Evolutionary conservation across 2,113 vertebrate genomes (phyloP).

Genomic region (Strigops habroptila): DNA sequence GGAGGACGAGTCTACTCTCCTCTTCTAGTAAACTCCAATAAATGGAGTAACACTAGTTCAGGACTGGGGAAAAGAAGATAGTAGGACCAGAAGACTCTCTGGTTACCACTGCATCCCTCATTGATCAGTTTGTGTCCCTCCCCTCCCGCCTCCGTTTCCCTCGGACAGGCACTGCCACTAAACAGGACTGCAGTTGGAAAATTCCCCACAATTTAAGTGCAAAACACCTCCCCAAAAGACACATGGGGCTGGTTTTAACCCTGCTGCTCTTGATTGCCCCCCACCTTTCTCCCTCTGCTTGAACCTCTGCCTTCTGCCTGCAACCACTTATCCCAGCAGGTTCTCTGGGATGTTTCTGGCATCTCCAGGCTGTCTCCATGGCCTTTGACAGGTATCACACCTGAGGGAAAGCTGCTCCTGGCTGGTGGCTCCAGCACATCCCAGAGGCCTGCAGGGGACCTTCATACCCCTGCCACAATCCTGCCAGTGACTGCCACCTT

Average conservation of each 20-base stretch:
- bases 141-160: background rate
- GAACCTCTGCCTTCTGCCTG: background rate
- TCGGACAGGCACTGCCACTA: background rate
- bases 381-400: background rate
- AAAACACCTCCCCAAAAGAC: background rate
- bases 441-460: background rate
- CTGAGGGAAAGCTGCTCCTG: background rate
- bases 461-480: background rate
- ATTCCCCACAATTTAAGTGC: background rate
- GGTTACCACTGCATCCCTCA: background rate
- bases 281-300: fast-evolving
- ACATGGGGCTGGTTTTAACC: background rate
- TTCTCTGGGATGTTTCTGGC: background rate
- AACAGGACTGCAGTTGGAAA: background rate
- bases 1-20: background rate
- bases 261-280: fast-evolving
- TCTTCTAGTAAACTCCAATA: background rate
- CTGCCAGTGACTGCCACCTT: background rate
- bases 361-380: background rate
- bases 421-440: background rate
- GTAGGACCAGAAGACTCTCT: background rate
- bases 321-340: background rate
- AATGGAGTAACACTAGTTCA: fast-evolving
- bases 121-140: background rate
- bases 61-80: background rate